Evolutionary conservation across 2,797 vertebrate genomes (phyloP).

Genomic region (Basileuterus tristriatus): DNA sequence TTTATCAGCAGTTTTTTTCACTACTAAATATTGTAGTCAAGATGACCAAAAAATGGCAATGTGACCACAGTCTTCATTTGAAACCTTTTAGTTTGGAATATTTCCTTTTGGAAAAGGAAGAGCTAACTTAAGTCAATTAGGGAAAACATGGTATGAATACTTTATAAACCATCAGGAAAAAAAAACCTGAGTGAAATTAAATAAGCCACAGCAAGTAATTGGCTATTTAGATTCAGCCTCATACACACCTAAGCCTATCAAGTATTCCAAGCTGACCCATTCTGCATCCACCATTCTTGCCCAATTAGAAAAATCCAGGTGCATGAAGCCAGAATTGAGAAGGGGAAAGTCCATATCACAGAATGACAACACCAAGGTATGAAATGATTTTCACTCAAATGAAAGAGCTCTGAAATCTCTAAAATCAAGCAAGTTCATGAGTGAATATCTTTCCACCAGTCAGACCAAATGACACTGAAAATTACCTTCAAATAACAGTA

Average conservation of each 20-base stretch:
- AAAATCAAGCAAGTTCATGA: neutral
- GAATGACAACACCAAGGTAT: neutral
- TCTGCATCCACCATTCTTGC: neutral
- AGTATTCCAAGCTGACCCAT: neutral
- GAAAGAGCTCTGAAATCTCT: neutral
- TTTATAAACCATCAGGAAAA: neutral
- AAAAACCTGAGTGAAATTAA: neutral
- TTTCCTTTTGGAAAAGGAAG: neutral
- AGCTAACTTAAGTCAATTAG: neutral
- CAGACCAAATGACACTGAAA: neutral
- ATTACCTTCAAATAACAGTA: neutral
- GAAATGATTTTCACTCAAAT: neutral
- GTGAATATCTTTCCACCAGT: neutral
- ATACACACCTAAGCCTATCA: neutral
- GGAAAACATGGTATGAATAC: neutral
- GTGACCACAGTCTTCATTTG: neutral
- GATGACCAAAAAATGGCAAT: neutral
- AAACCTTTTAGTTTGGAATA: neutral
- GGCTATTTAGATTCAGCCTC: constrained; percentile 9
- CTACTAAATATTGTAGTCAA: neutral
- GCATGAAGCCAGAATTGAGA: neutral
- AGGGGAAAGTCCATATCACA: neutral
- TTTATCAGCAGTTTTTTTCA: neutral
- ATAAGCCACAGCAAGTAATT: constrained; percentile 5
- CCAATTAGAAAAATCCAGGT: neutral